These are phyloP conservation scores for Epsilonema sp. DNA, from an alignment of 2,888 invertebrate species.

Conservation along the genomic window DNA sequence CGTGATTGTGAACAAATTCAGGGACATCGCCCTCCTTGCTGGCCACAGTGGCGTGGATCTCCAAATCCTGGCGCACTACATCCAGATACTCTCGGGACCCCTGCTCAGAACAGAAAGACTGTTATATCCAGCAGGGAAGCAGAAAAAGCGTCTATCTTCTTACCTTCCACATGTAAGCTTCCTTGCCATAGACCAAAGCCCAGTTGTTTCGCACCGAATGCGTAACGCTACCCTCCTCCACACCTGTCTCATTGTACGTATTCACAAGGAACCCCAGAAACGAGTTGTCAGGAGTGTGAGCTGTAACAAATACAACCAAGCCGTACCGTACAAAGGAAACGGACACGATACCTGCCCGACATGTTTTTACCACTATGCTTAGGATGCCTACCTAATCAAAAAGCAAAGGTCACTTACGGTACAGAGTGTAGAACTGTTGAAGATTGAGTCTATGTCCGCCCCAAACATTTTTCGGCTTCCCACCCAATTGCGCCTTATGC, in stretches of 20 bases:
- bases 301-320: no score
- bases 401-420: constrained; percentile 26
- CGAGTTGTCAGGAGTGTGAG: constrained; percentile 35
- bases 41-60: constrained; percentile 32
- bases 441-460: constrained; percentile 34
- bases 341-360: no score
- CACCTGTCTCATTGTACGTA: constrained; percentile 11
- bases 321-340: no score
- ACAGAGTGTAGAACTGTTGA: constrained; percentile 32
- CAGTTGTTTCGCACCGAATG: constrained; percentile 18
- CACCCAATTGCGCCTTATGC: constrained; percentile 17
- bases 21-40: constrained; percentile 16
- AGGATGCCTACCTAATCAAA: no score
- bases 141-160: constrained; percentile 4
- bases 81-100: constrained; percentile 24
- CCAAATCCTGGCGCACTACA: constrained; percentile 14
- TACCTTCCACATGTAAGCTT: constrained; percentile 35
- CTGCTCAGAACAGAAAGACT: constrained; percentile 12
- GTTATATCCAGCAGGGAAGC: neutral
- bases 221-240: neutral
- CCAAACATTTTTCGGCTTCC: constrained; percentile 30
- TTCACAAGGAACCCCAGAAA: constrained; percentile 36
- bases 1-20: constrained; percentile 31
- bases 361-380: no score
- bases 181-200: constrained; percentile 35